Evolutionary conservation across 2,797 vertebrate species (phyloP).

Genomic region (Onychomys torridus): DNA sequence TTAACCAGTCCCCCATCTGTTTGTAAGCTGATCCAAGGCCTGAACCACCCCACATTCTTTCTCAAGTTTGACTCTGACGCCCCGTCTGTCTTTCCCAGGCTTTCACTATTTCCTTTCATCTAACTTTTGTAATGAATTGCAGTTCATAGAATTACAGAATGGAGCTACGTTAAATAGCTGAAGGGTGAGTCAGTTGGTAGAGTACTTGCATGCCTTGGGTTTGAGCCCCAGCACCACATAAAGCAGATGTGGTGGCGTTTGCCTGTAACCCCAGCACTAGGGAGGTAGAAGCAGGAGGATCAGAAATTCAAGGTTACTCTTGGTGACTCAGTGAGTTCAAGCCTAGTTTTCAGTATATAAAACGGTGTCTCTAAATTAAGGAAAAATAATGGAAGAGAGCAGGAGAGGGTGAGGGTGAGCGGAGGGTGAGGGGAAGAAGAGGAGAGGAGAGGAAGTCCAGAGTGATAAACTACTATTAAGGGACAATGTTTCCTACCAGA

Average conservation of each 20-base stretch:
- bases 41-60: background rate
- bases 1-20: background rate
- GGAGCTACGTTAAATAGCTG: background rate
- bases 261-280: background rate
- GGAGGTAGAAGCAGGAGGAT: background rate
- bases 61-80: background rate
- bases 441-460: background rate
- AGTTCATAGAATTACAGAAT: background rate
- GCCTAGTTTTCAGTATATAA: background rate
- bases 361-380: background rate
- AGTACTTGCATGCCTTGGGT: background rate
- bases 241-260: too few species aligned
- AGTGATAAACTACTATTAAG: background rate
- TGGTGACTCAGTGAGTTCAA: background rate
- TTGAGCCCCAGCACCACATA: background rate
- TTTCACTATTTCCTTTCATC: background rate
- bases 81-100: background rate
- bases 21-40: background rate
- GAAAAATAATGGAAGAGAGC: background rate
- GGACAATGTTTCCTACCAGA: background rate
- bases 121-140: conserved; percentile 14
- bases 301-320: background rate
- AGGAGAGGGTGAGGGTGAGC: too few species aligned
- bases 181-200: background rate
- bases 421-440: background rate